phyloP scores from a whole-genome alignment of 2,888 invertebrate species.

The Venustoraphidia nigricollis region DNA sequence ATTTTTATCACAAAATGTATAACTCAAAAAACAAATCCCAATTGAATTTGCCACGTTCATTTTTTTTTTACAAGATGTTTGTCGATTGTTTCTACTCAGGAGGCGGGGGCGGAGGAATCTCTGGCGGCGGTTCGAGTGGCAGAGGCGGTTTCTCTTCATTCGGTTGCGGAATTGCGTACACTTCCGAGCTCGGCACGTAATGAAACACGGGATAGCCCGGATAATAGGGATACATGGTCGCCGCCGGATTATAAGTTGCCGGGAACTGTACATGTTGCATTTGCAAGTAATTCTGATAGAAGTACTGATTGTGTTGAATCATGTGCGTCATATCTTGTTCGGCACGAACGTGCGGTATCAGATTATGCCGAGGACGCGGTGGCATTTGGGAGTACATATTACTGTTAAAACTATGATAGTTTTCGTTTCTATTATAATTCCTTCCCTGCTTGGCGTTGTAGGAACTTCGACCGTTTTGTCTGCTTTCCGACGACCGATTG shows the following conservation, averaged over 20 bases:
- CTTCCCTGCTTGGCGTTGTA: constrained; percentile 24
- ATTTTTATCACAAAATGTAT: background rate
- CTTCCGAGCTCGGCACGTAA: constrained; percentile 14
- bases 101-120: constrained; percentile 45
- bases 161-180: constrained; percentile 17
- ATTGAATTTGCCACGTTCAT: background rate
- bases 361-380: background rate
- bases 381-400: constrained; percentile 2
- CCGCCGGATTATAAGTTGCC: background rate
- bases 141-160: constrained; percentile 30
- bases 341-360: constrained; percentile 23
- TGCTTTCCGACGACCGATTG: constrained; percentile 16
- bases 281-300: constrained; percentile 5
- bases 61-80: background rate
- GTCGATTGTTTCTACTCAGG: constrained; percentile 21
- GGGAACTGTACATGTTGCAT: background rate
- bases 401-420: constrained; percentile 11
- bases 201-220: constrained; percentile 21
- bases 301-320: constrained; percentile 6
- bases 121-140: constrained; percentile 42
- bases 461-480: constrained; percentile 25
- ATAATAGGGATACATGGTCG: constrained; percentile 12
- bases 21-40: background rate
- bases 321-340: constrained; percentile 10
- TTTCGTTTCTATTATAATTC: constrained; percentile 16